phyloP scores from a whole-genome alignment of 2,797 vertebrate genomes.

The Mionectes olivaceus region DNA sequence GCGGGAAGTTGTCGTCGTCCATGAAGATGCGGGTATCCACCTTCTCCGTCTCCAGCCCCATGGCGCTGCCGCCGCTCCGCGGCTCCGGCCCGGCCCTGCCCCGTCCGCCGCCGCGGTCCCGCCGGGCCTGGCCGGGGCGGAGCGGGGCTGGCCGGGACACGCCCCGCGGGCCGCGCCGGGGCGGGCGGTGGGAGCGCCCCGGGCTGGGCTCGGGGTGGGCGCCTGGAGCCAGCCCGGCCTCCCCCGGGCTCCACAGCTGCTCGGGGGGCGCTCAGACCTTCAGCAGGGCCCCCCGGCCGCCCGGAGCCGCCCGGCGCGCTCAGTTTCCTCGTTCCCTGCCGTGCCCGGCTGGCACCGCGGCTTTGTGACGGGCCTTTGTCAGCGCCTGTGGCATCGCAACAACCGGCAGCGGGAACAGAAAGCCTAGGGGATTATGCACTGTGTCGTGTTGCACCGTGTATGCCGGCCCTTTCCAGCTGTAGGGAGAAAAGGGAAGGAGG shows the following conservation, averaged over 20 bases:
- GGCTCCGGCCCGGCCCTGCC: not conserved
- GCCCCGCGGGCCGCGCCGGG: not conserved
- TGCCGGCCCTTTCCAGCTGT: not conserved
- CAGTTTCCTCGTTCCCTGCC: fast-evolving
- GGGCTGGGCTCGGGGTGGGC: too few relatives aligned
- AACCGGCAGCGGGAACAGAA: not conserved
- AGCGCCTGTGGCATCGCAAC: not conserved
- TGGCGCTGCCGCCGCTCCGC: conserved; percentile 52
- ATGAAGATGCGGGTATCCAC: conserved; percentile 87
- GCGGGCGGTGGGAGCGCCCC: not conserved
- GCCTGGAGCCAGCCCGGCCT: too few relatives aligned
- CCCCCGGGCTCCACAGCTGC: not conserved
- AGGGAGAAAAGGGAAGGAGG: not conserved
- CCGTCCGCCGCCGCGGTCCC: not conserved
- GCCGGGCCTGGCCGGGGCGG: not conserved
- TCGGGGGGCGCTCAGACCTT: not conserved
- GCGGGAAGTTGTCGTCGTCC: conserved; percentile 73
- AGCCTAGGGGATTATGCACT: fast-evolving
- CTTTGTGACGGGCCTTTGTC: fast-evolving
- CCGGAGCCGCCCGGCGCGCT: not conserved
- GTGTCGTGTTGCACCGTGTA: fast-evolving
- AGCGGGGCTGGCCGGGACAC: not conserved
- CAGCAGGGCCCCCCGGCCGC: not conserved
- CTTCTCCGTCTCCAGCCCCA: conserved; percentile 91
- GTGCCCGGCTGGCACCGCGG: not conserved